These are phyloP conservation scores for Anhinga anhinga DNA, from an alignment of 2,113 vertebrate genomes.

Conservation along the genomic window DNA sequence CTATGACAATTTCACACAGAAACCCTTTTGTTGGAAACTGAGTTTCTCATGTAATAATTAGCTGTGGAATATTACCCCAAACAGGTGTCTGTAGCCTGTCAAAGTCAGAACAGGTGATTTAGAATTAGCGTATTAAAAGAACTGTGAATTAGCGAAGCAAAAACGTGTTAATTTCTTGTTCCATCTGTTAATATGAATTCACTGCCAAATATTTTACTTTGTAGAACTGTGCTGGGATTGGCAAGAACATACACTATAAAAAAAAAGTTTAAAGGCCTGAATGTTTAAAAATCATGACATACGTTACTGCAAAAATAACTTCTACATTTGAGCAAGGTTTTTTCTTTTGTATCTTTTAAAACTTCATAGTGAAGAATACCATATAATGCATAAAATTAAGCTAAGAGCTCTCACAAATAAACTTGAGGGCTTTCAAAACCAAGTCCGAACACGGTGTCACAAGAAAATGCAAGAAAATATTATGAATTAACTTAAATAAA, in stretches of 20 bases:
- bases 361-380: constrained; percentile 68
- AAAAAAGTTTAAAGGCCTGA: constrained; percentile 88
- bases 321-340: constrained; percentile 79
- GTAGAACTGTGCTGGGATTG: constrained; percentile 87
- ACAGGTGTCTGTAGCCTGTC: constrained; percentile 99
- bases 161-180: constrained; percentile 99
- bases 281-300: constrained; percentile 88
- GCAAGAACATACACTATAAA: constrained; percentile 88
- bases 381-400: constrained; percentile 67
- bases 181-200: constrained; percentile 99
- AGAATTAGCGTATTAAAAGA: constrained; percentile 93
- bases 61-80: constrained; percentile 93
- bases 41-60: constrained; percentile 98
- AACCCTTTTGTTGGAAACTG: constrained; percentile 85
- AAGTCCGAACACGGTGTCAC: constrained; percentile 29
- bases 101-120: constrained; percentile 93
- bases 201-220: constrained; percentile 97
- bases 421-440: constrained; percentile 65
- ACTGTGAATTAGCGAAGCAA: constrained; percentile 94
- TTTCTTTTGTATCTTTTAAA: constrained; percentile 81
- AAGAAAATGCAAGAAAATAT: constrained; percentile 34
- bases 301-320: constrained; percentile 86
- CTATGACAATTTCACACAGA: constrained; percentile 89
- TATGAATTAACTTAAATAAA: constrained; percentile 44
- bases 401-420: constrained; percentile 67